Base-by-base conservation (phyloP, 35 echinoderm and acorn worm genomes). In the Eucidaris tribuloides region DNA sequence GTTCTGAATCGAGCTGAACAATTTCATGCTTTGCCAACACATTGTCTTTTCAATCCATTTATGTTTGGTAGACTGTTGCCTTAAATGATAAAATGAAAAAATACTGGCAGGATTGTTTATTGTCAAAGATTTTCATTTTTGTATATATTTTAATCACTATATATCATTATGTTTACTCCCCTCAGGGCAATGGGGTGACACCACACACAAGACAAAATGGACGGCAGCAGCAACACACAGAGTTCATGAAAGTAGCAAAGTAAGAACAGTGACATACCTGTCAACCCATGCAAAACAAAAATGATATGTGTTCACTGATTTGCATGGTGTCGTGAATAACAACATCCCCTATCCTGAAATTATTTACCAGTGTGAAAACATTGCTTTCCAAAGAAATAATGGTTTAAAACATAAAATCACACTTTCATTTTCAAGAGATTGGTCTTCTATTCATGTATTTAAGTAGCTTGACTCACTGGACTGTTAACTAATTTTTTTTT, bases 221-320 rank as follows among this genome's bases (percentile, higher is more conserved):
- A 52, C 92, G 58, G 48, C 84, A 83, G 79, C 68, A 88, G 55
- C 89, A 92, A 64, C 90, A 97, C 49, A 92, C 84, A 83, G 94
- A 97, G 43, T 97, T 97, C 42, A 92, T 92, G 89, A 39, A 68
- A 58, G 92, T 97, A 65, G 94, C 94, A 52, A 97, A 92, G 94
- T 97, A 92, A 92, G 90, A 92, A 22, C 22, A 24, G 5, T 46
- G 29, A n/a, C 15, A 23, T 48, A 22, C 28, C 31, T 14, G 20
- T 35, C 39, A n/a, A n/a, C n/a, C n/a, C n/a, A n/a, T n/a, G n/a
- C n/a, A n/a, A n/a, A n/a, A n/a, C n/a, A n/a, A n/a, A n/a, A n/a
- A n/a, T n/a, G n/a, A n/a, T n/a, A n/a, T n/a, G n/a, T n/a, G n/a
- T n/a, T n/a, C n/a, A n/a, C n/a, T n/a, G n/a, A n/a, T n/a, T n/a